Evolutionary conservation across 2,888 invertebrate species (phyloP), one percentile per base, ranked within the genome.

Genomic region (Melanophora roralis): DNA sequence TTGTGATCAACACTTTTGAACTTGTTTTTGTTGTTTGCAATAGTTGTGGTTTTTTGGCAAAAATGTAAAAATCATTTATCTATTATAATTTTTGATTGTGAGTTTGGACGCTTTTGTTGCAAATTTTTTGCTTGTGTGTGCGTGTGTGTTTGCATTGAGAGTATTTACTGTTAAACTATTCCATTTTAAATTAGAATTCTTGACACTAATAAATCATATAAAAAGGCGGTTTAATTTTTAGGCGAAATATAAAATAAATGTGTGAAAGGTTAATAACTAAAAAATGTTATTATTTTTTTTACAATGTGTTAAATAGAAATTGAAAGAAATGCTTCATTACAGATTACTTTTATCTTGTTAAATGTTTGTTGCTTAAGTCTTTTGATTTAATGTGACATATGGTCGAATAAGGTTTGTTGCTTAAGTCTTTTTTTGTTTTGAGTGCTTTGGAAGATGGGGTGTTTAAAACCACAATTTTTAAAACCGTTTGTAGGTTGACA

Each of bases 341-440:
- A 32, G 14, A 40, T 43, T 34, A 2, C 9, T 45, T 45, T 1
- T n/a, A 7, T 34, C 40, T 0, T 14, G 9, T 12, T 64, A 2
- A 34, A 23, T 9, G 68, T 47, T 62, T 55, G 62, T 32, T 76
- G 38, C 49, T 62, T 60, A 69, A 76, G 32, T 76, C 62, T 76
- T 76, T 76, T 45, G 40, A 43, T 34, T 16, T 34, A 38, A 4
- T 11, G 27, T 27, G 45, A 8, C 16, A 38, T 9, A 12, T 23
- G 7, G 1, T 11, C 0, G 40, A 73, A 57, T 21, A 21, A 34
- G 59, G 65, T 65, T 74, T 59, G 65, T 38, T 49, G 12, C 51
- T 51, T 51, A 51, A 67, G 47, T 67, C 47, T 57, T 62, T 6
- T 27, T 27, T 5, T 27, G 27, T 27, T 27, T 27, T 27, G 3